Conservation (phyloP, 30 jellyfish, hydroid and myxozoan species). For the Hydractinia symbiolongicarpus region DNA sequence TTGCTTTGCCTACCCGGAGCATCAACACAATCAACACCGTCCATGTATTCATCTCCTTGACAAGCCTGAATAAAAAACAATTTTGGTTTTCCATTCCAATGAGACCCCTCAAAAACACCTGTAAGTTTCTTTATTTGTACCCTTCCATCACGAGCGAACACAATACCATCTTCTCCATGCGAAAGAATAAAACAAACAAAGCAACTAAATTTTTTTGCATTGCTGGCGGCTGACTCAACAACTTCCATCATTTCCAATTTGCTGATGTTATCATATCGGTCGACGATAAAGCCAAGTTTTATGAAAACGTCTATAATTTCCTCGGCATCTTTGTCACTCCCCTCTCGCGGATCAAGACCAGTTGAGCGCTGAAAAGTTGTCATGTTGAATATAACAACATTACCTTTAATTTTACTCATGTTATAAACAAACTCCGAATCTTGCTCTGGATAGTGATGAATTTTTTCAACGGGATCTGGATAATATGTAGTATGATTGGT, state of each 20-base stretch:
- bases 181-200: background rate
- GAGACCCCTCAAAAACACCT: background rate
- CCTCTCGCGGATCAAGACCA: slow-evolving; percentile 3
- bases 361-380: background rate
- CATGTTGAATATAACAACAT: background rate
- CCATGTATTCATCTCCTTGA: slow-evolving; percentile 35
- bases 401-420: background rate
- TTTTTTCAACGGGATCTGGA: background rate
- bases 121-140: background rate
- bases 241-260: background rate
- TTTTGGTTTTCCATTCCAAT: slow-evolving; percentile 4
- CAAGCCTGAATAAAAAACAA: slow-evolving; percentile 7
- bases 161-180: slow-evolving; percentile 11
- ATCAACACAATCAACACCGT: slow-evolving; percentile 13
- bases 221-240: background rate
- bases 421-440: background rate
- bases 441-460: too few species aligned
- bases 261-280: background rate
- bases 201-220: background rate
- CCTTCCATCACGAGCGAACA: background rate
- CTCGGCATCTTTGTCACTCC: slow-evolving; percentile 6
- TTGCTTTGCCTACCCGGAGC: slow-evolving; percentile 13
- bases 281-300: slow-evolving; percentile 13
- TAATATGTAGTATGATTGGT: background rate
- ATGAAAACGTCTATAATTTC: background rate